Evolutionary conservation across 2,797 vertebrate species (phyloP), one percentile per base, ranked within the genome.

Genomic region (Hoplostethus atlanticus): DNA sequence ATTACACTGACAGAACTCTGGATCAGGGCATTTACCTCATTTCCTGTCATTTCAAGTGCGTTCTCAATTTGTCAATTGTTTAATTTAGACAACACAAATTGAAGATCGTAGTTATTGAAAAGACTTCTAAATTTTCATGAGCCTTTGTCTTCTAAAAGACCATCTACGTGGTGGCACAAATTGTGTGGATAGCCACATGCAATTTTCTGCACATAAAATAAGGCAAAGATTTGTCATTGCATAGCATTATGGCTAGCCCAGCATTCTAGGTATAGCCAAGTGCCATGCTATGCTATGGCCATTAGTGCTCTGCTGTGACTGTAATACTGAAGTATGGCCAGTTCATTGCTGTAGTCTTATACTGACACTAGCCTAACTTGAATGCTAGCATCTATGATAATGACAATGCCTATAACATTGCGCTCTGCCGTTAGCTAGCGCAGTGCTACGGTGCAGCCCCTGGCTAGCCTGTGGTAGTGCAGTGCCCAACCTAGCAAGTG

Each of bases 1-100:
- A 94, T 94, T 91, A 92, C 88, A 91, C 91, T 92, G 93, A 94
- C 91, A 94, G 89, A 93, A 92, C 92, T 91, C 93, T 91, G 76
- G 71, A 88, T 83, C 83, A 65, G 69, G 52, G 42, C 47, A 54
- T 62, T 68, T 71, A 76, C 59, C 46, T 58, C 61, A 86, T 85
- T 84, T 79, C 72, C 77, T 68, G 79, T 72, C 84, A 88, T 88
- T 75, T 83, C 68, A 75, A 76, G 70, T 86, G 76, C 81, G 85
- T 54, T 80, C 34, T 31, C 52, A 61, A 50, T 73, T 31, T 70
- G 50, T 72, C 58, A 36, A 69, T 64, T 25, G 55, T 73, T 82
- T 70, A 47, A 72, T 59, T 66, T 55, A 84, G 73, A 72, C 25
- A 78, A 81, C 71, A 71, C 73, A 59, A 70, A 74, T 76, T 59